Percentiles rank a stretch among this genome's conserved stretches.
These are phyloP conservation scores for Sorex maritimensis DNA, from an alignment of 2,797 vertebrate genomes.

Conservation along the genomic window DNA sequence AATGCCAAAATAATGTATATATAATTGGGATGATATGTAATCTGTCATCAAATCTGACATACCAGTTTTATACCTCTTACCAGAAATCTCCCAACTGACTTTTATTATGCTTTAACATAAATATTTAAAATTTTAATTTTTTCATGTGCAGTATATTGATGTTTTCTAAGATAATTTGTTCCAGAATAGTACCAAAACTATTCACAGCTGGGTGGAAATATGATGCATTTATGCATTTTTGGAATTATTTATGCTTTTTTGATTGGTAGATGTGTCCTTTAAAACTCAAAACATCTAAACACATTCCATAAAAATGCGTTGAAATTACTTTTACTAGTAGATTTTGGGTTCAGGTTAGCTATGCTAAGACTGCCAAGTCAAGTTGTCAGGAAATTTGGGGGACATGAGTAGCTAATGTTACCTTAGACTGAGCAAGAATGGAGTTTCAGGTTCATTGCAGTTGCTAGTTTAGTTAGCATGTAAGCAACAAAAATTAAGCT, in stretches of 20 bases:
- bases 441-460: background rate
- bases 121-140: slow-evolving; percentile 80
- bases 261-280: background rate
- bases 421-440: background rate
- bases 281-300: slow-evolving; percentile 25
- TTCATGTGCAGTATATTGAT: slow-evolving; percentile 26
- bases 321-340: background rate
- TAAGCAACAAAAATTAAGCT: background rate
- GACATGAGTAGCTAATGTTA: background rate
- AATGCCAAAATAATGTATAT: slow-evolving; percentile 59
- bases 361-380: background rate
- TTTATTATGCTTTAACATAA: slow-evolving; percentile 60
- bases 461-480: background rate
- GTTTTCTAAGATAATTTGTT: slow-evolving; percentile 66
- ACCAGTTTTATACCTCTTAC: slow-evolving; percentile 32
- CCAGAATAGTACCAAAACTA: slow-evolving; percentile 40
- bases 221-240: slow-evolving; percentile 12
- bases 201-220: slow-evolving; percentile 41
- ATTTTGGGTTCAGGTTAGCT: background rate
- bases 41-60: slow-evolving; percentile 69
- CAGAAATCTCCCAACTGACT: slow-evolving; percentile 52
- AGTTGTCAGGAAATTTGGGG: background rate
- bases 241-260: slow-evolving; percentile 68
- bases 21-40: slow-evolving; percentile 74
- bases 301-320: background rate